Conservation (phyloP, 2,888 invertebrate species). For the Minunthozetes semirufus region DNA sequence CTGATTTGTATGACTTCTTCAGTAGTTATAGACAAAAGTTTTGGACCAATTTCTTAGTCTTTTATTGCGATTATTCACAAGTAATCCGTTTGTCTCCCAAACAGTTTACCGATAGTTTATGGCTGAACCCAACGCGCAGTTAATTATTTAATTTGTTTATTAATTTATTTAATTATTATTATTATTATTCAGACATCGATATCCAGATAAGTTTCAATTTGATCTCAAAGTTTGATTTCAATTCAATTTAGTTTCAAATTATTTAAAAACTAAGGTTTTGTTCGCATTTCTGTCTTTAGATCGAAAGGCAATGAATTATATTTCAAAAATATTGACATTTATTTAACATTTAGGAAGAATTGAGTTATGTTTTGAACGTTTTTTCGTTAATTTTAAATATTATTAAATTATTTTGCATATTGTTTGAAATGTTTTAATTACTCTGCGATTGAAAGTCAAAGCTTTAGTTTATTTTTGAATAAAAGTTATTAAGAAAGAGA, state of each 20-base stretch:
- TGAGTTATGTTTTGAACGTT: neutral
- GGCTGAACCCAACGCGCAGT: constrained; percentile 1
- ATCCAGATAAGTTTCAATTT: neutral
- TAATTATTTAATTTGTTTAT: constrained; percentile 10
- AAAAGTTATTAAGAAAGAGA: neutral
- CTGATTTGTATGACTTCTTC: neutral
- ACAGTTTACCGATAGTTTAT: neutral
- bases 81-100: neutral
- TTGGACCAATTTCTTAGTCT: neutral
- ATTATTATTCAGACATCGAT: neutral
- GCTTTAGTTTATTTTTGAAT: neutral
- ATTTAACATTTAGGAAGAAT: neutral
- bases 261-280: neutral
- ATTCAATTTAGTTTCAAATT: neutral
- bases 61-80: neutral
- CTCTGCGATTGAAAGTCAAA: neutral
- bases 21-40: neutral
- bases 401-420: neutral
- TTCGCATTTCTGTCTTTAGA: neutral
- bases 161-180: neutral
- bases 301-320: constrained; percentile 23
- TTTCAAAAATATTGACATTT: neutral
- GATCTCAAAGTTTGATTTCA: constrained; percentile 25
- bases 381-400: neutral
- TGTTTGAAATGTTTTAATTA: constrained; percentile 16